A percentile compares a stretch with the other conserved stretches of the same genome.
Conservation (phyloP, 2,888 invertebrate species). For the Leucophora obtusa region DNA sequence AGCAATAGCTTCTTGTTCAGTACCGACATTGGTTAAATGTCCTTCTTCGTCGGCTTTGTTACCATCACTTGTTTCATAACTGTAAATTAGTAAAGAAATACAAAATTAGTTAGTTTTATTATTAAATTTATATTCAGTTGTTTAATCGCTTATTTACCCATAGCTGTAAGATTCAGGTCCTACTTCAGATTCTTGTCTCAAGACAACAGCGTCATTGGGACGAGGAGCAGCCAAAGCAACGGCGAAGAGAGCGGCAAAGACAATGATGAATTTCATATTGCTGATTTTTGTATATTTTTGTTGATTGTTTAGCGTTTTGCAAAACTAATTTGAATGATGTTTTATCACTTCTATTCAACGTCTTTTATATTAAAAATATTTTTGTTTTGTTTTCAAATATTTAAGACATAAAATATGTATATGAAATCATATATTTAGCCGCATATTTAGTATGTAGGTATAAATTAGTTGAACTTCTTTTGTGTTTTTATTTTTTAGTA, state of each 20-base stretch:
- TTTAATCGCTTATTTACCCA: slow-evolving; percentile 79
- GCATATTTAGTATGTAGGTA: not conserved
- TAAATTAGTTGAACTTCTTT: slow-evolving; percentile 16
- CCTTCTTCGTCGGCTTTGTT: not conserved
- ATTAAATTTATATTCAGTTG: not conserved
- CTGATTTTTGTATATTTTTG: slow-evolving; percentile 23
- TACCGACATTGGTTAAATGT: slow-evolving; percentile 39
- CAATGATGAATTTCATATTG: slow-evolving; percentile 71
- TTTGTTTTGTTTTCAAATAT: not conserved
- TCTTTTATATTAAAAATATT: slow-evolving; percentile 46
- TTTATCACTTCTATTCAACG: not conserved
- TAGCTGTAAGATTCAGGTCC: slow-evolving; percentile 80
- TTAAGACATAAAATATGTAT: not conserved
- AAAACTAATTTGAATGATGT: slow-evolving; percentile 50
- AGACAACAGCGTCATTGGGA: slow-evolving; percentile 38
- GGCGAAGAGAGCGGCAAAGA: no score
- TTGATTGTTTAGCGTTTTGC: slow-evolving; percentile 34
- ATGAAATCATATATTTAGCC: not conserved
- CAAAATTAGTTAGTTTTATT: not conserved
- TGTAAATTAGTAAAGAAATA: slow-evolving; percentile 31
- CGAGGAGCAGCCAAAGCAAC: no score
- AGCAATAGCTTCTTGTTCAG: slow-evolving; percentile 64
- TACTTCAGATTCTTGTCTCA: slow-evolving; percentile 51
- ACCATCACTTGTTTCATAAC: slow-evolving; percentile 70
- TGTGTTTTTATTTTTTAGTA: not conserved